A percentile compares a stretch with the other conserved stretches of the same genome.
phyloP scores from a whole-genome alignment of 2,113 vertebrate species.

The Agapornis roseicollis region DNA sequence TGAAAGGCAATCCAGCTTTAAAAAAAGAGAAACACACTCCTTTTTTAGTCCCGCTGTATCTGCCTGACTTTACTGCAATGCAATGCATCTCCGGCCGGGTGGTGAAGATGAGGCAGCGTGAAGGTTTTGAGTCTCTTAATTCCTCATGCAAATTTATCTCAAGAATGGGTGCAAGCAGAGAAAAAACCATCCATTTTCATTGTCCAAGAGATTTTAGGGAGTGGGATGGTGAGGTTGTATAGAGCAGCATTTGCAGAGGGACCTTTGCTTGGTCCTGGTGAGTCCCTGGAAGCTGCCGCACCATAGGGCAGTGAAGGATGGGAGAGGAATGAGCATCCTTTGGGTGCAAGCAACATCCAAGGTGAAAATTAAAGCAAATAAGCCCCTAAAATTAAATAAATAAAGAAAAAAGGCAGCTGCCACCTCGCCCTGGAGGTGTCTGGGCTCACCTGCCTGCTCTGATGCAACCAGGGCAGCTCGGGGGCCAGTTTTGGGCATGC shows the following conservation, averaged over 20 bases:
- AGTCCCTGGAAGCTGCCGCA: not conserved
- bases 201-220: not conserved
- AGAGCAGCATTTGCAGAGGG: not conserved
- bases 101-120: rapidly evolving
- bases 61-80: conserved; percentile 23
- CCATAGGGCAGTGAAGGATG: rapidly evolving
- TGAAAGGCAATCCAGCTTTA: conserved; percentile 36
- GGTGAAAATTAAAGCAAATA: not conserved
- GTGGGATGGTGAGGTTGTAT: not conserved
- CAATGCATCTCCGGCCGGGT: not conserved
- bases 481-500: conserved; percentile 12
- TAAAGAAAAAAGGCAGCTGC: not conserved
- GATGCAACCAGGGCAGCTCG: not conserved
- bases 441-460: conserved; percentile 3
- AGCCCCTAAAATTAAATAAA: not conserved
- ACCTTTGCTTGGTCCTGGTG: not conserved
- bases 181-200: rapidly evolving
- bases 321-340: not conserved
- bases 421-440: not conserved
- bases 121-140: not conserved
- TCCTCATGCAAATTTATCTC: not conserved
- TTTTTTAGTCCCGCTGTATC: conserved; percentile 50
- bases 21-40: not conserved
- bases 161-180: not conserved
- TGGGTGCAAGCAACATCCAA: not conserved